Percentiles rank a stretch among this genome's conserved stretches.
phyloP scores from a whole-genome alignment of 2,888 invertebrate species.

The Peribatodes rhomboidaria region DNA sequence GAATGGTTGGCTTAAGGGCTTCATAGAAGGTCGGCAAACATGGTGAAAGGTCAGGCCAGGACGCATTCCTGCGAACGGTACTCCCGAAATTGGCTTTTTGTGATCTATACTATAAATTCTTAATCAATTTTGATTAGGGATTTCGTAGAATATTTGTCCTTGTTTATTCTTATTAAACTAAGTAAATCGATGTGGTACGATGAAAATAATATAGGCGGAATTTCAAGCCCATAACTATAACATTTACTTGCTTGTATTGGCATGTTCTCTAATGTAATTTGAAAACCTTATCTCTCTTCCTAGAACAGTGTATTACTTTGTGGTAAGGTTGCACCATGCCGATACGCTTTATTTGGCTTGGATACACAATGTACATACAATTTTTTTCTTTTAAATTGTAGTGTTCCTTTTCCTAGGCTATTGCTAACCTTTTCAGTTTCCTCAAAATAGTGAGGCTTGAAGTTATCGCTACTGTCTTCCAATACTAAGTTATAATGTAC shows the following conservation, averaged over 20 bases:
- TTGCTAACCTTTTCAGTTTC: not conserved
- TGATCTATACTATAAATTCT: not conserved
- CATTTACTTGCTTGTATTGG: too few relatives aligned
- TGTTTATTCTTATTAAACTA: not conserved
- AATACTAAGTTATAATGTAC: too few relatives aligned
- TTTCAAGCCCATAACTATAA: too few relatives aligned
- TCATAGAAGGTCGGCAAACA: not conserved
- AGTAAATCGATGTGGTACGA: too few relatives aligned
- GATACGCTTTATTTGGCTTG: constrained; percentile 40
- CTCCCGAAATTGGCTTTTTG: constrained; percentile 4
- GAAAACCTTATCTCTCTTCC: not conserved
- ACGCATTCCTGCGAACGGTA: constrained; percentile 1
- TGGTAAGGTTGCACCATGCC: constrained; percentile 21
- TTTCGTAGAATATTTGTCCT: not conserved
- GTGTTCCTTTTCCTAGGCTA: not conserved
- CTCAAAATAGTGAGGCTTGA: not conserved
- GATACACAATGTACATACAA: constrained; percentile 18
- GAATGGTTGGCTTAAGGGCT: too few relatives aligned
- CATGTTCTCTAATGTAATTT: not conserved
- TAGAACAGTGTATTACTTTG: not conserved
- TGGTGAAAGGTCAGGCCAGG: constrained; percentile 1
- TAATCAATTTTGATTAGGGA: not conserved
- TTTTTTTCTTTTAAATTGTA: not conserved
- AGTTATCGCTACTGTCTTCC: too few relatives aligned
- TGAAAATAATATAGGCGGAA: too few relatives aligned